Percentiles rank a stretch among this genome's conserved stretches.
phyloP scores from a whole-genome alignment of 2,113 vertebrate genomes.

The Potamarius usumacintae region DNA sequence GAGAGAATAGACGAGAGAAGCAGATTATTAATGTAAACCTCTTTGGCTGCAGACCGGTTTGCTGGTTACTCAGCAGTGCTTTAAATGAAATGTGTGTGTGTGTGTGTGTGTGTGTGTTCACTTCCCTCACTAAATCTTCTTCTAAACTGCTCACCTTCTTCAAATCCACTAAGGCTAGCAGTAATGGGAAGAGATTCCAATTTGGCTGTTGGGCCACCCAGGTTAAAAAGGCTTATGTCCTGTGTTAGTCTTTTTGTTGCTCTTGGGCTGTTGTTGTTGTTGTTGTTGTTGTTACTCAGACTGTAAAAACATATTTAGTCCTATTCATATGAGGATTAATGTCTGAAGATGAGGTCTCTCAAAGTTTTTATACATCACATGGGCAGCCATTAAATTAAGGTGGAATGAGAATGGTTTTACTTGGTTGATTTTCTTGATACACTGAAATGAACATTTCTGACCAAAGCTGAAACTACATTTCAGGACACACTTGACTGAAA shows the following conservation, averaged over 20 bases:
- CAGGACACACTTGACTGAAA: not conserved
- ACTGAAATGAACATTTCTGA: not conserved
- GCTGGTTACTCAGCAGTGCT: slow-evolving; percentile 34
- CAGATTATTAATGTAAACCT: slow-evolving; percentile 27
- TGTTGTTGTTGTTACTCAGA: not conserved
- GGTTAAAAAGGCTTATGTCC: not conserved
- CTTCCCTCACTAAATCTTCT: not conserved
- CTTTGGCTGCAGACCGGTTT: slow-evolving; percentile 30
- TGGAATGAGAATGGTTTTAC: not conserved
- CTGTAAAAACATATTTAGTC: not conserved
- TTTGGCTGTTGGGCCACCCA: not conserved
- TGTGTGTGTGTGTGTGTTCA: slow-evolving; percentile 6
- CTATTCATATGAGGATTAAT: not conserved
- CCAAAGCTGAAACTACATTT: not conserved
- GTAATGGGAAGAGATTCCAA: not conserved
- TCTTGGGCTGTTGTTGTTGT: not conserved
- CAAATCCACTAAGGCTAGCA: not conserved
- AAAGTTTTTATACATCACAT: not conserved
- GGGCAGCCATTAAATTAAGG: not conserved
- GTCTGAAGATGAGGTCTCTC: not conserved
- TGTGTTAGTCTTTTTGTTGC: not conserved
- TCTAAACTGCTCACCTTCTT: not conserved
- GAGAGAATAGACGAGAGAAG: not conserved
- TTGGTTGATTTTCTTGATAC: not conserved
- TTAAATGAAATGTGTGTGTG: slow-evolving; percentile 13